Percentiles rank a stretch among this genome's conserved stretches.
Evolutionary conservation across 2,888 invertebrate species (phyloP).

Genomic region (Synergus itoensis): DNA sequence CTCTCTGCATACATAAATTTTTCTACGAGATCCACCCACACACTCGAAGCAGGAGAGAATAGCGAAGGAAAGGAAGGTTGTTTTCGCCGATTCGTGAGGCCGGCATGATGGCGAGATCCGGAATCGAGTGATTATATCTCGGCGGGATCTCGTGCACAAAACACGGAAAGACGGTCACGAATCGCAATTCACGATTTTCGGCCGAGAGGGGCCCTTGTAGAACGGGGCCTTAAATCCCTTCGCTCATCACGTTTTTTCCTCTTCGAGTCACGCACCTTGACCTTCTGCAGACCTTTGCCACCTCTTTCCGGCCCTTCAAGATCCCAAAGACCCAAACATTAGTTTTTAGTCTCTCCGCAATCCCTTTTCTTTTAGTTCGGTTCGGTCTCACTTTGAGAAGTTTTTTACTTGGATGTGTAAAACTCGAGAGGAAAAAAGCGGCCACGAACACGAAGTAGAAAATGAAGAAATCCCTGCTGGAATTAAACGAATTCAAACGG

Average conservation of each 20-base stretch:
- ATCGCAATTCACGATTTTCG: slow-evolving; percentile 64
- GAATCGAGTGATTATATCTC: slow-evolving; percentile 62
- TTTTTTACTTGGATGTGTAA: not conserved
- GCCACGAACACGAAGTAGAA: slow-evolving; percentile 14
- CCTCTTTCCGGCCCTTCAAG: slow-evolving; percentile 44
- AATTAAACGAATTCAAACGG: too few relatives aligned
- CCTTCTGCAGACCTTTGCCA: slow-evolving; percentile 42
- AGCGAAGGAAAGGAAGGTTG: slow-evolving; percentile 47
- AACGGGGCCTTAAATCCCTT: slow-evolving; percentile 58
- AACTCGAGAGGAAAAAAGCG: not conserved
- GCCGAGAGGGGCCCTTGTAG: slow-evolving; percentile 50
- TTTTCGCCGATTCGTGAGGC: slow-evolving; percentile 58
- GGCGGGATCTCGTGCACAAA: slow-evolving; percentile 61
- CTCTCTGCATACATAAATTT: not conserved
- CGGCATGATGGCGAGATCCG: slow-evolving; percentile 60
- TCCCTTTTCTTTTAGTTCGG: slow-evolving; percentile 21
- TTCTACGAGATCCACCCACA: slow-evolving; percentile 21
- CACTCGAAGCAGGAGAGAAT: not conserved
- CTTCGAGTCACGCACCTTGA: slow-evolving; percentile 56
- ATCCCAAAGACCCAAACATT: slow-evolving; percentile 7
- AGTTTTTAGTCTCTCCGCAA: slow-evolving; percentile 3
- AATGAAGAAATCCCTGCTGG: too few relatives aligned
- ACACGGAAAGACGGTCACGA: slow-evolving; percentile 64
- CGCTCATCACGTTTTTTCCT: slow-evolving; percentile 66
- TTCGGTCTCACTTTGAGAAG: slow-evolving; percentile 11